Percentiles rank a stretch among this genome's conserved stretches.
Evolutionary conservation across 2,797 vertebrate genomes (phyloP).

Genomic region (Labeo calbasu): DNA sequence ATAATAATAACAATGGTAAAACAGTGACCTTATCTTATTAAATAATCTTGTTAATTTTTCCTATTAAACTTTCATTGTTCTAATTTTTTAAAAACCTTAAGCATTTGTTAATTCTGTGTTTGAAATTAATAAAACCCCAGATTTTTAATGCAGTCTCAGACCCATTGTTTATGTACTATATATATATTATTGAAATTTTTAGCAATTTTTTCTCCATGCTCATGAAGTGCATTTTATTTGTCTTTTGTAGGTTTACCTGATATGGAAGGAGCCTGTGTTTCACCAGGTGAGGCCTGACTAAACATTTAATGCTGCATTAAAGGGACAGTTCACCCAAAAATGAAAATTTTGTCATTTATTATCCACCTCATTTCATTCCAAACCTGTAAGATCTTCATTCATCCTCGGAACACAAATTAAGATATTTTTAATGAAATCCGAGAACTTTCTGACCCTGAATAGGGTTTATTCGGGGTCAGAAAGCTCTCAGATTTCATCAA

Average conservation of each 20-base stretch:
- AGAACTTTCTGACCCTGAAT: too few relatives aligned
- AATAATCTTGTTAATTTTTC: not conserved
- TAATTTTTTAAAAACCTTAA: not conserved
- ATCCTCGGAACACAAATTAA: too few relatives aligned
- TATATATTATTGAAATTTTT: slow-evolving; percentile 1
- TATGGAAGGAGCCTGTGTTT: slow-evolving; percentile 96
- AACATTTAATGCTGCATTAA: not conserved
- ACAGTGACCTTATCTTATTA: not conserved
- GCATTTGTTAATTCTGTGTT: not conserved
- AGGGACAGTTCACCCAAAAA: too few relatives aligned
- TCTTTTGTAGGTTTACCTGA: slow-evolving; percentile 88
- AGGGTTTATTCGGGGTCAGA: too few relatives aligned
- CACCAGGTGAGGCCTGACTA: slow-evolving; percentile 87
- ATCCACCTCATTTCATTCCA: too few relatives aligned
- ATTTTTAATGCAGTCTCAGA: not conserved
- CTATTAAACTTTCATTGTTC: not conserved
- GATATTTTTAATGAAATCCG: too few relatives aligned
- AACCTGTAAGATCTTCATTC: too few relatives aligned
- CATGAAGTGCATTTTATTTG: slow-evolving; percentile 20
- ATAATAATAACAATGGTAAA: not conserved
- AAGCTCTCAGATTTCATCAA: too few relatives aligned
- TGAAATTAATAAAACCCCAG: not conserved
- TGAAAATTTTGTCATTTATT: too few relatives aligned
- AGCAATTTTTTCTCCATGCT: not conserved
- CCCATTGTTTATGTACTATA: not conserved